A percentile compares a stretch with the other conserved stretches of the same genome.
phyloP scores from a whole-genome alignment of 2,888 invertebrate species.

The Alviniconcha strummeri region DNA sequence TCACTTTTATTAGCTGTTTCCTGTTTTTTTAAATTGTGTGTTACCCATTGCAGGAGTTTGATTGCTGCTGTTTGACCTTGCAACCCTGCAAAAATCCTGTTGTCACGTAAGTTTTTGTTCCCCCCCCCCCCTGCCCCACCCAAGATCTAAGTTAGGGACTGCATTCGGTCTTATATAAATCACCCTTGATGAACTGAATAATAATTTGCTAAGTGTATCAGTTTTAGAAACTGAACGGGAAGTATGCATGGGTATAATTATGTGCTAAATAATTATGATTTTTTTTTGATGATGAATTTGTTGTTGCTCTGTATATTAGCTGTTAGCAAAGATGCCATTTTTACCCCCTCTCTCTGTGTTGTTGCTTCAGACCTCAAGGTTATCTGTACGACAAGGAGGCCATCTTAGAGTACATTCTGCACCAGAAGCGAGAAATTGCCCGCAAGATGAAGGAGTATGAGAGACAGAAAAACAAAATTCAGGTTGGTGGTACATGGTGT shows the following conservation, averaged over 20 bases:
- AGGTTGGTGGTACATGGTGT: constrained; percentile 72
- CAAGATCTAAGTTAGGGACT: no score
- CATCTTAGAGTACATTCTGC: constrained; percentile 93
- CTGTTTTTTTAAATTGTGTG: neutral
- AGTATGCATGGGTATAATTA: neutral
- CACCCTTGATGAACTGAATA: no score
- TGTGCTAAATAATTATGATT: neutral
- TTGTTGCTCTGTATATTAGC: neutral
- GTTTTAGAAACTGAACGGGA: no score
- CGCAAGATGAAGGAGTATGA: constrained; percentile 94
- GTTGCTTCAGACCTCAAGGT: constrained; percentile 82
- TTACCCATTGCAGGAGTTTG: constrained; percentile 84
- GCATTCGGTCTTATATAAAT: neutral
- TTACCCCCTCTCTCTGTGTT: neutral
- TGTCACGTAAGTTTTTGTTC: constrained; percentile 81
- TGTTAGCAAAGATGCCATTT: no score
- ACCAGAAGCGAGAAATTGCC: constrained; percentile 93
- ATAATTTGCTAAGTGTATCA: no score
- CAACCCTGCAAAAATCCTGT: constrained; percentile 97
- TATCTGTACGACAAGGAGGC: constrained; percentile 97
- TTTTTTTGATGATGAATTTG: neutral
- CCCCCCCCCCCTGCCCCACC: no score
- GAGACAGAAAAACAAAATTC: constrained; percentile 86
- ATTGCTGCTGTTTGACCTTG: constrained; percentile 96
- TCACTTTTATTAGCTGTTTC: no score